A percentile compares a stretch with the other conserved stretches of the same genome.
Evolutionary conservation across 2,797 vertebrate species (phyloP).

Genomic region (Triplophysa yarkandensis): DNA sequence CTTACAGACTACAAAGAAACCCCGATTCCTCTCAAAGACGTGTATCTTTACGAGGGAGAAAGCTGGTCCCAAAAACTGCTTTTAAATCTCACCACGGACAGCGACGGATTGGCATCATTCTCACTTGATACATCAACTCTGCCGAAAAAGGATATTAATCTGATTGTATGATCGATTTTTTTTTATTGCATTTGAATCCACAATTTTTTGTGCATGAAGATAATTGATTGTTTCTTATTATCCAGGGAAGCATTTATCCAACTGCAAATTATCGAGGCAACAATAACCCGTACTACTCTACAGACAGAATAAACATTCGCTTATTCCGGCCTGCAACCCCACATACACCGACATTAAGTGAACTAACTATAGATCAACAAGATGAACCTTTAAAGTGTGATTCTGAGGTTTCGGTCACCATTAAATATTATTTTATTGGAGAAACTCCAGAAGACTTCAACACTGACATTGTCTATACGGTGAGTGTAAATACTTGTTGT

Average conservation of each 20-base stretch:
- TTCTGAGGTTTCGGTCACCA: constrained; percentile 50
- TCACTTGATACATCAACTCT: constrained; percentile 51
- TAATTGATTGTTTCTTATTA: neutral
- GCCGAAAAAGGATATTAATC: constrained; percentile 9
- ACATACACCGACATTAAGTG: constrained; percentile 63
- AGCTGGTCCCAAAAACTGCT: constrained; percentile 23
- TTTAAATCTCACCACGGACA: constrained; percentile 68
- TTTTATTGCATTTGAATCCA: neutral
- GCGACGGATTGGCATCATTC: constrained; percentile 65
- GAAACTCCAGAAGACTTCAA: constrained; percentile 50
- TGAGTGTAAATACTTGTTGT: constrained; percentile 54
- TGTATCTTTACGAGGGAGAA: constrained; percentile 63
- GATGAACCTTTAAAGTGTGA: constrained; percentile 60
- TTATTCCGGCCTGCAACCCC: constrained; percentile 14
- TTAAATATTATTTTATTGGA: constrained; percentile 65
- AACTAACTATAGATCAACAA: constrained; percentile 55
- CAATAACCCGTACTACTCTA: neutral
- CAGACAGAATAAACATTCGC: neutral
- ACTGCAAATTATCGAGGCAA: accelerated
- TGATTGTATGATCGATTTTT: constrained; percentile 29
- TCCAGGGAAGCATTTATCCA: constrained; percentile 50
- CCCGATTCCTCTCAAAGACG: constrained; percentile 52
- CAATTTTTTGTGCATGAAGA: too few species aligned
- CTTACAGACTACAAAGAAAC: constrained; percentile 59
- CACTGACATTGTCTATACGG: constrained; percentile 66